Evolutionary conservation across 2,797 vertebrate species (phyloP).

Genomic region (Pseudochaenichthys georgianus): DNA sequence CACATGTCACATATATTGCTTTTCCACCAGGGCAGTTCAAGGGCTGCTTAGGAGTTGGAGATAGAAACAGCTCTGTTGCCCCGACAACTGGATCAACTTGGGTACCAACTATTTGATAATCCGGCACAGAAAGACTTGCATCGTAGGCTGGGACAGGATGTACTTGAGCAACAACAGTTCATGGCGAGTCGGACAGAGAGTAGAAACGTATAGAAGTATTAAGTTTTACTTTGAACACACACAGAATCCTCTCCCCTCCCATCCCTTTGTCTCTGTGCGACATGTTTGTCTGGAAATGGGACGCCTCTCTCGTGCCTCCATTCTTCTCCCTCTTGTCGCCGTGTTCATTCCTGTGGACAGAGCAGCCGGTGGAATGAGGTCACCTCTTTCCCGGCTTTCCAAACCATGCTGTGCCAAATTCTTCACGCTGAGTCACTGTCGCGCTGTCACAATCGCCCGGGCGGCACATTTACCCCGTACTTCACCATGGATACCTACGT

Average conservation of each 20-base stretch:
- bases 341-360: constrained; percentile 54
- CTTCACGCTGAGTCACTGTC: constrained; percentile 68
- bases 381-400: constrained; percentile 55
- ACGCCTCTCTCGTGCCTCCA: constrained; percentile 50
- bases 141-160: no score
- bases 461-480: constrained; percentile 12
- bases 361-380: constrained; percentile 69
- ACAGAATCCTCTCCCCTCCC: constrained; percentile 2
- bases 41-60: no score
- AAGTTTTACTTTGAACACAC: constrained; percentile 9
- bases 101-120: no score
- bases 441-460: constrained; percentile 45
- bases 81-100: no score
- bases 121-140: no score
- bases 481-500: constrained; percentile 62
- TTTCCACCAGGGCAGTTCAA: no score
- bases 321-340: constrained; percentile 41
- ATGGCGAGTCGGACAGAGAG: no score
- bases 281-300: constrained; percentile 54
- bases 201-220: no score
- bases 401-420: constrained; percentile 67
- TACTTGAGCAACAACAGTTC: no score
- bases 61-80: no score
- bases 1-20: background rate
- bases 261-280: constrained; percentile 37